These are phyloP conservation scores for Cydia amplana DNA, from an alignment of 1,140 invertebrate genomes.

Conservation along the genomic window DNA sequence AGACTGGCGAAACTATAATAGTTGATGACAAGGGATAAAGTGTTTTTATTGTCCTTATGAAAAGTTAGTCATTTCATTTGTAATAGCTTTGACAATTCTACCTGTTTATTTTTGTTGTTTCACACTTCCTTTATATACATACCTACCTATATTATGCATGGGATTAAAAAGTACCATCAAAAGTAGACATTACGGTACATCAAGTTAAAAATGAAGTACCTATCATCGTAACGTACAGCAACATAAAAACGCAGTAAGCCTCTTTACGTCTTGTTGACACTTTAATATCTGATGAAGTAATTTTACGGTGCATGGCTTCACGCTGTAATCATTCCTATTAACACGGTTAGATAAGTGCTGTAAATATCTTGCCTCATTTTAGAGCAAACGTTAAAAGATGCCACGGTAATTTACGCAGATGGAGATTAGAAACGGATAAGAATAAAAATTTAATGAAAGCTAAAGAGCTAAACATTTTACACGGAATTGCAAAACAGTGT, in stretches of 20 bases:
- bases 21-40: no score
- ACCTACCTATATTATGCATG: no score
- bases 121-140: no score
- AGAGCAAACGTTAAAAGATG: constrained; percentile 10
- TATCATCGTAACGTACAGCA: background rate
- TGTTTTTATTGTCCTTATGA: no score
- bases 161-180: no score
- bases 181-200: no score
- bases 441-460: background rate
- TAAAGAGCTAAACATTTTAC: no score
- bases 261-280: constrained; percentile 11
- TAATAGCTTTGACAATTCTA: no score
- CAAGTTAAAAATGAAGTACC: background rate
- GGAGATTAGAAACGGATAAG: background rate
- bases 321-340: constrained; percentile 12
- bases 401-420: background rate
- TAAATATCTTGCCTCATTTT: constrained; percentile 11
- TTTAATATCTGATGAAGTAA: constrained; percentile 19
- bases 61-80: no score
- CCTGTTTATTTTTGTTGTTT: no score
- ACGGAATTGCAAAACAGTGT: background rate
- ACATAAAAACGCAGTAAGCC: constrained; percentile 8
- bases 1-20: no score
- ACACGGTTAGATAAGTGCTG: constrained; percentile 15
- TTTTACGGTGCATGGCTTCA: constrained; percentile 18